Evolutionary conservation across 2,888 invertebrate genomes (phyloP).

Genomic region (Cistogaster globosa): DNA sequence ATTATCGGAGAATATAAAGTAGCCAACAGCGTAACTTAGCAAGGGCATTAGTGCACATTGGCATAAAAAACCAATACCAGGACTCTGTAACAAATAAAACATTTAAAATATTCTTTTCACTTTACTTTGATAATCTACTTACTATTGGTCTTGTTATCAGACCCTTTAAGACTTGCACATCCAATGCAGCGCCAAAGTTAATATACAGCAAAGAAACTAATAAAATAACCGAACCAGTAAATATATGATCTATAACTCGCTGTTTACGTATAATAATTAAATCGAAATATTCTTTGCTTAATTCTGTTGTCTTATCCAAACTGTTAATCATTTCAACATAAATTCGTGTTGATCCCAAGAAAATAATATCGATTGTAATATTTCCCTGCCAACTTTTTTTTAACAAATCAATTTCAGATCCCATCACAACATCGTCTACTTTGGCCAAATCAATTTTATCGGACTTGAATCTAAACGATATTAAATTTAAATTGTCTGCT

Average conservation of each 20-base stretch:
- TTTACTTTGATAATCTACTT: conserved; percentile 24
- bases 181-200: conserved; percentile 95
- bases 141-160: conserved; percentile 85
- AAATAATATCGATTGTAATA: conserved; percentile 76
- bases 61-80: conserved; percentile 88
- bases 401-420: conserved; percentile 68
- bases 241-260: conserved; percentile 88
- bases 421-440: conserved; percentile 73
- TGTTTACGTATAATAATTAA: conserved; percentile 86
- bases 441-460: conserved; percentile 74
- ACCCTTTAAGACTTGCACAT: conserved; percentile 84
- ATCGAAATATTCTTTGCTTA: conserved; percentile 77
- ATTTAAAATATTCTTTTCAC: neutral
- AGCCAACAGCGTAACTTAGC: conserved; percentile 89
- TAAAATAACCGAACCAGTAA: conserved; percentile 89
- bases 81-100: conserved; percentile 59
- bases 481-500: conserved; percentile 60
- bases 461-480: conserved; percentile 75
- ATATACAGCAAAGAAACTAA: conserved; percentile 92
- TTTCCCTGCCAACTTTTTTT: conserved; percentile 77
- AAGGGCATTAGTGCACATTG: conserved; percentile 95
- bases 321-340: conserved; percentile 75
- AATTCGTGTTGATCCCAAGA: conserved; percentile 80
- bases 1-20: conserved; percentile 87
- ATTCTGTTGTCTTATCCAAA: conserved; percentile 73